Evolutionary conservation across 2,113 vertebrate species (phyloP), one percentile per base, ranked within the genome.

Genomic region (Girardinichthys multiradiatus): DNA sequence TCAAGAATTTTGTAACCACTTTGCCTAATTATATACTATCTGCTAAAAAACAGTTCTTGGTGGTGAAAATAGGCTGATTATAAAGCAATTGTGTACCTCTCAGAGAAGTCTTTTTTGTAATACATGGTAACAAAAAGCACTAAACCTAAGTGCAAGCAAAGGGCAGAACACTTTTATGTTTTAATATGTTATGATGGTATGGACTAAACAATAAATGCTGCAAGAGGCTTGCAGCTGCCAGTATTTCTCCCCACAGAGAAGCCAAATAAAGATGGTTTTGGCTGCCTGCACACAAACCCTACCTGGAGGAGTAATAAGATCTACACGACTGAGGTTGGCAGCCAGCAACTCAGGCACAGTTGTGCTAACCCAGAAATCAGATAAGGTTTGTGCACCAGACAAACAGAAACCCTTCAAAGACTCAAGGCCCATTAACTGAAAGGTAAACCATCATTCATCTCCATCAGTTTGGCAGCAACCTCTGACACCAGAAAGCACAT

Each of bases 331-430:
- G 73, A 80, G 79, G 89, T 76, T 82, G 72, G 86, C 82, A 84
- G 88, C 75, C 83, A 77, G 84, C 74, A 85, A 76, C 85, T 74
- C 37, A 14, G 81, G 59, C 65, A 66, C 81, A 81, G 83, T 89
- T 76, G 81, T 83, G 80, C 79, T 35, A 78, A 74, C 57, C 66
- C 78, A 35, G 86, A 91, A 91, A 93, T 93, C 88, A 93, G 92
- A 94, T 94, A 90, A 90, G 90, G 89, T 85, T 86, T 89, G 80
- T 76, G 89, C 68, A 84, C 84, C 72, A 90, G 65, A 86, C 89
- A 90, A 87, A 87, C 85, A 76, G 59, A 30, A 66, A 76, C 74
- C 48, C 90, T 91, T 91, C 91, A 92, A 90, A 92, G 90, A 66
- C 77, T 68, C 61, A 77, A 24, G 75, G 79, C 59, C 80, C 90